Percentiles rank a stretch among this genome's conserved stretches.
Evolutionary conservation across 1,140 invertebrate species (phyloP).

Genomic region (Procambarus clarkii): DNA sequence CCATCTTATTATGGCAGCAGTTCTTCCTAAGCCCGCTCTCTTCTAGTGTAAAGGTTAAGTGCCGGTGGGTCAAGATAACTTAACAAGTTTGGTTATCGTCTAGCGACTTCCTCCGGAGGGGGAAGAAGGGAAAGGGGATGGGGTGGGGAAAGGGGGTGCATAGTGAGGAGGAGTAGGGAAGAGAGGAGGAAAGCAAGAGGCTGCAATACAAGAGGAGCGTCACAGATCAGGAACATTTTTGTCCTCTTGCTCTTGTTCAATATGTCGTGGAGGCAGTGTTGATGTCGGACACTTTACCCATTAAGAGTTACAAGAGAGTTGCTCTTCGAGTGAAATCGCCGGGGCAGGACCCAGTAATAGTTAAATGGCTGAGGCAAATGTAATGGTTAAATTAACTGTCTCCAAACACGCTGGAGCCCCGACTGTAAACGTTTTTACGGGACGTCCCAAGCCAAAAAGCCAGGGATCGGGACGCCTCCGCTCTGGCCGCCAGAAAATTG

Average conservation of each 20-base stretch:
- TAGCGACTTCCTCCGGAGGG: no score
- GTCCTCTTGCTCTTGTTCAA: background rate
- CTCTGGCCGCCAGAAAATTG: conserved; percentile 41
- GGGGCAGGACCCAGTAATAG: conserved; percentile 12
- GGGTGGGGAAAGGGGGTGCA: background rate
- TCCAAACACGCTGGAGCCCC: conserved; percentile 29
- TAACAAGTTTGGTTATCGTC: no score
- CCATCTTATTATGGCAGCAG: no score
- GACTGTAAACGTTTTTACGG: conserved; percentile 32
- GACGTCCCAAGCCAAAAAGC: conserved; percentile 35
- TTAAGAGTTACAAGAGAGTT: background rate
- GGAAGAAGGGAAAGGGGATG: no score
- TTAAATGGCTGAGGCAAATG: conserved; percentile 54
- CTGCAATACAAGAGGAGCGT: background rate
- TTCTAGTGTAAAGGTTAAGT: no score
- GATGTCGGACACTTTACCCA: background rate
- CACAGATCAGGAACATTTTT: background rate
- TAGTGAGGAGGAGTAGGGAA: background rate
- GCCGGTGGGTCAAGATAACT: no score
- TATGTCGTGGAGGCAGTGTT: background rate
- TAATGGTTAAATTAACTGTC: conserved; percentile 51
- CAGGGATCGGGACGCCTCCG: conserved; percentile 40
- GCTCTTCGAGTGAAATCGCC: background rate
- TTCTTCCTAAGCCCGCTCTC: no score
- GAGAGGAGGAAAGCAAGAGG: background rate